These are phyloP conservation scores for Isurus oxyrinchus DNA, from an alignment of 2,113 vertebrate species.

Conservation along the genomic window DNA sequence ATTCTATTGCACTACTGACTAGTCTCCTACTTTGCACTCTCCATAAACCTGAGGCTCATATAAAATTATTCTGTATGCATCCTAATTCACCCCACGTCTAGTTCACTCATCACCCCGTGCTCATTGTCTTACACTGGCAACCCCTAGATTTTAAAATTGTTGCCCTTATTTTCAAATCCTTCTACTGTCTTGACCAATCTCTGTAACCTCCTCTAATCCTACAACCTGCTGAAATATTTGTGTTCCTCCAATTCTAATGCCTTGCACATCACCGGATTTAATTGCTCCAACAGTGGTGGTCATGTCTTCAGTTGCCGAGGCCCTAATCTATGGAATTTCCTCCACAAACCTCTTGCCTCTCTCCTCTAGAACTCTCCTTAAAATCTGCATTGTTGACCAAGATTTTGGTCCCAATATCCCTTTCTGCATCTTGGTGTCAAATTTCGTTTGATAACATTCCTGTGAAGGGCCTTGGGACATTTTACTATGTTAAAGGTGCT, in stretches of 20 bases:
- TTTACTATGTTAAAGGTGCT: background rate
- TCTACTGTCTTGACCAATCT: background rate
- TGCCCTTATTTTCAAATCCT: background rate
- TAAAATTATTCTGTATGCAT: background rate
- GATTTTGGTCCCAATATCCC: background rate
- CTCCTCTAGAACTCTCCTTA: background rate
- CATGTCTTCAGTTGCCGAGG: background rate
- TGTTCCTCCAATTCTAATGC: background rate
- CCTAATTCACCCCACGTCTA: background rate
- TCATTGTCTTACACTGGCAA: background rate
- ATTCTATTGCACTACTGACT: background rate
- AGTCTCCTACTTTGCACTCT: background rate
- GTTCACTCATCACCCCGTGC: background rate
- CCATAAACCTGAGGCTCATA: background rate
- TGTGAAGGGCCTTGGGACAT: background rate
- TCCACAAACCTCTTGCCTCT: background rate
- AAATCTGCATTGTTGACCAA: background rate
- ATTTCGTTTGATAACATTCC: background rate
- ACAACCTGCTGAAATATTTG: background rate
- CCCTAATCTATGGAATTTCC: background rate
- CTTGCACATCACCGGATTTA: background rate
- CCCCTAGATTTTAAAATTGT: background rate
- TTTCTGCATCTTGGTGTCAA: background rate
- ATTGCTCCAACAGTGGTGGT: background rate
- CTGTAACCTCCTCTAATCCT: background rate